Evolutionary conservation across 2,888 invertebrate species (phyloP).

Genomic region (Ditylenchus weischeri): DNA sequence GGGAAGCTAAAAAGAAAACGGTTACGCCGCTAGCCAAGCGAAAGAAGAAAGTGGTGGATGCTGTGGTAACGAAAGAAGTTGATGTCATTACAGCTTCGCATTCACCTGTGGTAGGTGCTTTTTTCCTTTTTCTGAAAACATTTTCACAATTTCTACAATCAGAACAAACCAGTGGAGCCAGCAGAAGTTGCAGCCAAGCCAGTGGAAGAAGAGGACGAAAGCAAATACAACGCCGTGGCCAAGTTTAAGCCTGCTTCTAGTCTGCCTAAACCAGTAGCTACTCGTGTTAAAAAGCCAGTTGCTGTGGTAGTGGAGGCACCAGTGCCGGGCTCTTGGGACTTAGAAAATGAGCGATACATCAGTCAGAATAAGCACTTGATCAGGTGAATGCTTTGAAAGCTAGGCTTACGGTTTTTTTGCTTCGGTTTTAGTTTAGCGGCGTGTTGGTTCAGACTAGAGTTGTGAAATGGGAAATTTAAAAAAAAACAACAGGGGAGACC

Average conservation of each 20-base stretch:
- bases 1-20: conserved; percentile 3
- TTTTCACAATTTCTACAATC: conserved; percentile 9
- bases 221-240: conserved; percentile 51
- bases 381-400: conserved; percentile 13
- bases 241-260: conserved; percentile 42
- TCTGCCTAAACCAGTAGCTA: not conserved
- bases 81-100: not conserved
- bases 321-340: conserved; percentile 24
- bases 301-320: conserved; percentile 2
- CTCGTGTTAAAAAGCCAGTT: not conserved
- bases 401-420: too few species aligned
- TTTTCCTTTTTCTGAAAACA: not conserved
- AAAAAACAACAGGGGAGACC: too few species aligned
- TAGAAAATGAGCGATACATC: conserved; percentile 16
- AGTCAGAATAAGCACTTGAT: conserved; percentile 22
- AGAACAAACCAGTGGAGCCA: conserved; percentile 10
- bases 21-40: not conserved
- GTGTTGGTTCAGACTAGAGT: too few species aligned
- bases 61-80: not conserved
- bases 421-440: too few species aligned
- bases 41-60: conserved; percentile 2
- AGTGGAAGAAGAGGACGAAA: conserved; percentile 44
- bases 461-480: too few species aligned
- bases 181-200: too few species aligned
- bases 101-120: not conserved